Base-by-base conservation (phyloP, 2,888 invertebrate species). In the Morpho helenor region DNA sequence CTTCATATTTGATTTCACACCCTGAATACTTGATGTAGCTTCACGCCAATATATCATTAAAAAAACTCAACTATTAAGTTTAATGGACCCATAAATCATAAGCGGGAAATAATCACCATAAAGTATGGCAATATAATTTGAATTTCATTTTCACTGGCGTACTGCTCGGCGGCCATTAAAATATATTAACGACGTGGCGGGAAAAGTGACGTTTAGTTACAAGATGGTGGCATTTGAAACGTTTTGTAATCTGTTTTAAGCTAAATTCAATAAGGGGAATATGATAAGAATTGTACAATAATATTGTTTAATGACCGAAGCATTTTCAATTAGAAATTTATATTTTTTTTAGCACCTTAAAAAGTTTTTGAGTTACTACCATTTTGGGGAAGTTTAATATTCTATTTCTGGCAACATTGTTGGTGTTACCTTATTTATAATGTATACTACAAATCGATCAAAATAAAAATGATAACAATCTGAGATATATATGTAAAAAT, bases 131-230 rank as follows among this genome's bases (percentile, higher is more conserved):
- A 55, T 55, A 55, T 55, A 55, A 60, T 60, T 60, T 60, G 56
- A 60, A 60, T 60, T 60, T 60, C 57, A 60, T 53, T 57, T 60
- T 60, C 57, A 60, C 52, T 60, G 57, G 57, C 56, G 44, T 52
- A 57, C 49, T 46, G 42, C 56, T 49, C 45, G 45, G 40, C 55
- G 42, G 47, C 57, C 50, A 47, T 60, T 60, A 60, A 60, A 57
- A 60, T 49, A 57, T 57, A 55, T 55, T 55, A 55, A 55, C 49
- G 55, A 44, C 49, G 55, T 49, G 54, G 55, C 55, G 55, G 55
- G 49, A 55, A 55, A 39, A 31, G 43, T 55, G 55, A 55, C 55
- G 55, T 55, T 55, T 55, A 43, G 49, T 55, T 55, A 49, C 55
- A 55, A 55, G 41, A 55, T 55, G 55, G 55, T 43, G 54, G 42